Evolutionary conservation across 1,140 invertebrate species (phyloP).

Genomic region (Cyclargus thomasi): DNA sequence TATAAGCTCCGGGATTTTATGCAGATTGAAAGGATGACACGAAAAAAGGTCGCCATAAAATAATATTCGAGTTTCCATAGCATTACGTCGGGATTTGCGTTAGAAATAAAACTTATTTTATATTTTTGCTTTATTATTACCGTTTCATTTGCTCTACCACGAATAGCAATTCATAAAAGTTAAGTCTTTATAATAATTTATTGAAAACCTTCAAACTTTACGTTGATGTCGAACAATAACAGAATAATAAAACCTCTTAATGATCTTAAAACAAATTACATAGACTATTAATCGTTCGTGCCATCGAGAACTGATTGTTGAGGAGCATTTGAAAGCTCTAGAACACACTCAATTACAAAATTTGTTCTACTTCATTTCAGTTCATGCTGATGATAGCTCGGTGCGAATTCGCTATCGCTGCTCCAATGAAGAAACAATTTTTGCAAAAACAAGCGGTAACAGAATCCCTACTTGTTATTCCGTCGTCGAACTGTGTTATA

Average conservation of each 20-base stretch:
- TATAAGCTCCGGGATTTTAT: background rate
- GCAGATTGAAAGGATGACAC: background rate
- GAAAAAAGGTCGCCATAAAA: background rate
- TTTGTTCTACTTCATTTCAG: no score
- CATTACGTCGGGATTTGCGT: background rate
- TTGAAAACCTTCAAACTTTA: background rate
- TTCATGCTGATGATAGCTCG: background rate
- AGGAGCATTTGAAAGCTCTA: background rate
- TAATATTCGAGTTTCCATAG: background rate
- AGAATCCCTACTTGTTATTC: background rate
- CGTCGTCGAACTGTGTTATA: background rate
- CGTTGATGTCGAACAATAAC: background rate
- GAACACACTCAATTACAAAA: background rate
- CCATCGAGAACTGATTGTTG: background rate
- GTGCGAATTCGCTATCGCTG: background rate
- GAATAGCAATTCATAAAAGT: no score
- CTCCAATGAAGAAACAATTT: background rate
- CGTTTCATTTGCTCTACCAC: no score
- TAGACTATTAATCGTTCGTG: background rate
- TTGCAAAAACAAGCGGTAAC: background rate
- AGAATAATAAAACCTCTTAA: background rate
- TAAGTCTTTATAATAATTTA: background rate
- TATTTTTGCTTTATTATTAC: no score
- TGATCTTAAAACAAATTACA: background rate
- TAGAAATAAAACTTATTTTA: no score